Percentiles rank a stretch among this genome's conserved stretches.
These are phyloP conservation scores for Blastobasis adustella DNA, from an alignment of 2,888 invertebrate species.

Conservation along the genomic window DNA sequence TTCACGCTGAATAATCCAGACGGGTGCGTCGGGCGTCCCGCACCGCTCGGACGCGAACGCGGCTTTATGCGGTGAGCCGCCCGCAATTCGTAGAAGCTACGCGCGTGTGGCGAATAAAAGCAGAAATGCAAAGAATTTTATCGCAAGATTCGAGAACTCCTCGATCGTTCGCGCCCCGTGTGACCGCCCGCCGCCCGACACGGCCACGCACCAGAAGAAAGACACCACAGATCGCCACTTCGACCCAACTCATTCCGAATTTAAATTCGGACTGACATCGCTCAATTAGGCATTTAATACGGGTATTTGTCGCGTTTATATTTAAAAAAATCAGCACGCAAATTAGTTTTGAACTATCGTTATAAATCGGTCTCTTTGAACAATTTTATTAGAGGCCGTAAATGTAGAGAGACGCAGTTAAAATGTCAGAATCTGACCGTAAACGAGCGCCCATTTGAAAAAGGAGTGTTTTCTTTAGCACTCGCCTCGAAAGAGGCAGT, in stretches of 20 bases:
- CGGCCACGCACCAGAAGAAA: conserved; percentile 34
- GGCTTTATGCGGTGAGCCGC: conserved; percentile 34
- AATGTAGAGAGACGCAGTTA: conserved; percentile 64
- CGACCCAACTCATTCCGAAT: conserved; percentile 26
- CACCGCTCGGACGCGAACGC: no score
- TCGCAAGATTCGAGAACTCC: conserved; percentile 63
- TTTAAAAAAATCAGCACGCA: conserved; percentile 26
- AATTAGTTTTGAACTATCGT: conserved; percentile 46
- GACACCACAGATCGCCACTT: neutral
- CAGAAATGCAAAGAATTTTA: conserved; percentile 58
- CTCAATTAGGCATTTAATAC: conserved; percentile 30
- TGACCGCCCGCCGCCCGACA: conserved; percentile 35
- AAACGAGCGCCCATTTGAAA: conserved; percentile 60
- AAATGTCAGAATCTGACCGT: conserved; percentile 67
- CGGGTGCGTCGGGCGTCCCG: conserved; percentile 24
- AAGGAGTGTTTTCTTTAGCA: conserved; percentile 67
- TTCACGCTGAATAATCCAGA: conserved; percentile 59
- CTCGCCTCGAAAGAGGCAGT: conserved; percentile 34
- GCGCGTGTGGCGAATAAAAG: conserved; percentile 70
- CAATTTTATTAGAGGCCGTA: conserved; percentile 59
- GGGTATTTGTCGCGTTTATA: conserved; percentile 18
- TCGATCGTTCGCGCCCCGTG: conserved; percentile 47
- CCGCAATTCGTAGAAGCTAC: conserved; percentile 59
- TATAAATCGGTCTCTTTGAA: conserved; percentile 61
- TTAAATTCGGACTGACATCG: conserved; percentile 48